A percentile compares a stretch with the other conserved stretches of the same genome.
These are phyloP conservation scores for Trachurus trachurus DNA, from an alignment of 2,797 vertebrate species.

Conservation along the genomic window DNA sequence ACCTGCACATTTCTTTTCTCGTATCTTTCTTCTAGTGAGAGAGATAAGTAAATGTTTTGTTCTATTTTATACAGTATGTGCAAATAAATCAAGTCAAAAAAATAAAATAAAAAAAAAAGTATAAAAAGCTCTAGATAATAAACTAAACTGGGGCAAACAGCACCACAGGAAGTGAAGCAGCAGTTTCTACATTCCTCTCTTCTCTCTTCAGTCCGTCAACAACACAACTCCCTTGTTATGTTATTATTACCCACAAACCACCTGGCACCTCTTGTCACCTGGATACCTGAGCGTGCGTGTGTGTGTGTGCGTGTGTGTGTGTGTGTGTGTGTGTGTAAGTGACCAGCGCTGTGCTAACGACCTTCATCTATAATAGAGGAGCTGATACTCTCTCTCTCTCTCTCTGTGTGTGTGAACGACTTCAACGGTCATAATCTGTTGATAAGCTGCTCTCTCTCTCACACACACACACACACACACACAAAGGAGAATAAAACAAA, in stretches of 20 bases:
- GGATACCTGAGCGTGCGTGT: conserved; percentile 62
- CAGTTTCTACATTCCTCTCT: conserved; percentile 55
- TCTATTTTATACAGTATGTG: too few relatives aligned
- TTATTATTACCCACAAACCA: conserved; percentile 67
- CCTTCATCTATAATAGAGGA: conserved; percentile 77
- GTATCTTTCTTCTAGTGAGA: too few relatives aligned
- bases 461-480: too few relatives aligned
- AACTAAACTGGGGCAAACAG: too few relatives aligned
- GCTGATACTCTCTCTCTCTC: conserved; percentile 22
- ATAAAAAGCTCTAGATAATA: too few relatives aligned
- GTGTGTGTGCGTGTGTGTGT: conserved; percentile 64
- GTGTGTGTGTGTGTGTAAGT: conserved; percentile 68
- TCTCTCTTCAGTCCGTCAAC: conserved; percentile 3
- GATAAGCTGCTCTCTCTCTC: conserved; percentile 51
- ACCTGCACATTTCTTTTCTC: too few relatives aligned
- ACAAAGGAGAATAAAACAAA: conserved; percentile 54
- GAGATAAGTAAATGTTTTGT: too few relatives aligned
- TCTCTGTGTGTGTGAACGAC: conserved; percentile 27
- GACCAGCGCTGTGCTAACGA: conserved; percentile 52
- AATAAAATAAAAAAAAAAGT: too few relatives aligned
- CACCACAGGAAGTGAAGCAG: too few relatives aligned
- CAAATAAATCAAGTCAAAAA: too few relatives aligned
- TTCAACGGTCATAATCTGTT: conserved; percentile 60
- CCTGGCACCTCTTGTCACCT: conserved; percentile 65
- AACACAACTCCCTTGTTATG: conserved; percentile 72